Conservation (phyloP, 2,888 invertebrate genomes). For the Perdita meconis region DNA sequence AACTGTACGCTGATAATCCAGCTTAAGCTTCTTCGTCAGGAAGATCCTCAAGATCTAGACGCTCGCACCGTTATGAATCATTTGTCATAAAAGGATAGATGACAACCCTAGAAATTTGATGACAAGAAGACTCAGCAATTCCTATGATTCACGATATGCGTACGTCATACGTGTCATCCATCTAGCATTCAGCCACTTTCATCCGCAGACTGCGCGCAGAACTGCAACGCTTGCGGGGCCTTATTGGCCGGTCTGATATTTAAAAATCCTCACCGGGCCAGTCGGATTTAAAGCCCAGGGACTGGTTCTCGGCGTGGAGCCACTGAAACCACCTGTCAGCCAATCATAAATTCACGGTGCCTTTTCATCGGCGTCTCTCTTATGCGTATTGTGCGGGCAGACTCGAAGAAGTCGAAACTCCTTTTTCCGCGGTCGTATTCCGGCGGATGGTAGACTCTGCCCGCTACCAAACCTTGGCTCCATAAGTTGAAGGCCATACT, state of each 20-base stretch:
- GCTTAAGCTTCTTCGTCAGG: too few relatives aligned
- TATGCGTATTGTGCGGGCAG: conserved; percentile 43
- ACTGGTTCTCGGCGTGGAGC: conserved; percentile 45
- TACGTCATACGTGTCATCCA: too few relatives aligned
- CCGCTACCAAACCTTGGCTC: conserved; percentile 72
- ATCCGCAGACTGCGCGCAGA: not conserved
- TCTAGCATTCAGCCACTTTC: not conserved
- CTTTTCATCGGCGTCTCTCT: conserved; percentile 64
- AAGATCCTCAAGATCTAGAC: too few relatives aligned
- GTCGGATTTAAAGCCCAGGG: conserved; percentile 43
- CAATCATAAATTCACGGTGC: conserved; percentile 64
- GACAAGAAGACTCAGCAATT: too few relatives aligned
- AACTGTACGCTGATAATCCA: too few relatives aligned
- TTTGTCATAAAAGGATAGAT: too few relatives aligned
- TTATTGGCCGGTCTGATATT: conserved; percentile 3
- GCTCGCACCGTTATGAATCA: too few relatives aligned
- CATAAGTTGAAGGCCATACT: conserved; percentile 74
- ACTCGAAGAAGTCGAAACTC: conserved; percentile 60
- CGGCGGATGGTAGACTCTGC: conserved; percentile 57
- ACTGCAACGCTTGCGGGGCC: not conserved
- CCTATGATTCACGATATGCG: too few relatives aligned
- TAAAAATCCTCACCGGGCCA: conserved; percentile 13
- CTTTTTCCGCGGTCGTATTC: conserved; percentile 64
- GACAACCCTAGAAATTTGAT: too few relatives aligned
- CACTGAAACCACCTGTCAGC: conserved; percentile 54